Percentiles rank a stretch among this genome's conserved stretches.
Conservation (phyloP, 2,113 vertebrate genomes). For the Chaetodon auriga region DNA sequence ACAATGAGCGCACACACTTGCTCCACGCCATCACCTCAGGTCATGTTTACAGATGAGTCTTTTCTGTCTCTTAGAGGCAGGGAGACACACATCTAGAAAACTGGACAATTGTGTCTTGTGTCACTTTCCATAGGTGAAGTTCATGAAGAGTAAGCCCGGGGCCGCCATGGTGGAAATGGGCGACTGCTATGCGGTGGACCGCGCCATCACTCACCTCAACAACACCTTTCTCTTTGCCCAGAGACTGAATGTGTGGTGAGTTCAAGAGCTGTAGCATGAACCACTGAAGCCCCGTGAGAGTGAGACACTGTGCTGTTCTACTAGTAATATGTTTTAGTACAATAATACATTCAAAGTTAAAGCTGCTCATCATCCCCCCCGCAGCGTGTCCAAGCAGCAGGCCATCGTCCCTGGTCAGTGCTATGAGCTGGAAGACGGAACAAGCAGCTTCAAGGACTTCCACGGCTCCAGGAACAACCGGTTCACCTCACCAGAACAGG, state of each 20-base stretch:
- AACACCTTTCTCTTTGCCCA: slow-evolving; percentile 95
- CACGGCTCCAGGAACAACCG: slow-evolving; percentile 95
- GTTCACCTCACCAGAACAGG: slow-evolving; percentile 94
- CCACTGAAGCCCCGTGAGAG: not conserved
- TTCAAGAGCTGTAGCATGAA: not conserved
- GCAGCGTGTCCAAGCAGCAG: slow-evolving; percentile 94
- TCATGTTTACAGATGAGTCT: too few relatives aligned
- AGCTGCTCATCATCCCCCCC: not conserved
- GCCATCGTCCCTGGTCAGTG: slow-evolving; percentile 95
- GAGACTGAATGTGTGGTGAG: slow-evolving; percentile 95
- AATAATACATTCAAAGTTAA: not conserved
- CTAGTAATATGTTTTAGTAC: too few relatives aligned
- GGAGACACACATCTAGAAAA: not conserved
- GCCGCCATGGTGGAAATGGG: slow-evolving; percentile 98
- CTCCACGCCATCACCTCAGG: not conserved
- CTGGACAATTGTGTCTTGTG: not conserved
- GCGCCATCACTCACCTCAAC: slow-evolving; percentile 95
- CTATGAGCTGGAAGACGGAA: slow-evolving; percentile 92
- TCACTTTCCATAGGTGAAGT: slow-evolving; percentile 87
- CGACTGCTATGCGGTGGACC: slow-evolving; percentile 93
- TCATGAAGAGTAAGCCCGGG: slow-evolving; percentile 97
- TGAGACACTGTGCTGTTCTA: too few relatives aligned
- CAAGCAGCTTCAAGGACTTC: slow-evolving; percentile 95
- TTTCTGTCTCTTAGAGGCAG: not conserved
- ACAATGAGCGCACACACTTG: not conserved